Evolutionary conservation across 2,888 invertebrate species (phyloP), one percentile per base, ranked within the genome.

Genomic region (Trissolcus japonicus): DNA sequence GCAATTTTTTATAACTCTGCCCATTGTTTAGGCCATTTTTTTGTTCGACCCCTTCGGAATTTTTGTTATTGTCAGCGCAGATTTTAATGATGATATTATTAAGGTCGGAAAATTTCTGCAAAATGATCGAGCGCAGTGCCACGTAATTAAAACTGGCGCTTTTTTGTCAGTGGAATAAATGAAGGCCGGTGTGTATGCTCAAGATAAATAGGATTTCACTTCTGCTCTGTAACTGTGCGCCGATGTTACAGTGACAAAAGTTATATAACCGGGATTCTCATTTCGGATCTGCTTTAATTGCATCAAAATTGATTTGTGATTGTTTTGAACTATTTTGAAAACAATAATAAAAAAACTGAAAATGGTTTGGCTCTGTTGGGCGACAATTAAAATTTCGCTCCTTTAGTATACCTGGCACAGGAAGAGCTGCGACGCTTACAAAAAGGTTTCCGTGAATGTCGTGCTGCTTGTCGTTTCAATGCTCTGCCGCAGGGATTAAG

Each of bases 401-500:
- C 50, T 21, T 11, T 21, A 41, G 48, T 19, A 35, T 46, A 46
- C 14, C 16, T 7, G 9, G 35, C 9, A 11, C 35, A 35, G 35
- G 35, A 35, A 9, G 35, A 35, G 35, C 35, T 9, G 35, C 35
- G 35, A 35, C 35, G 35, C 35, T 35, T 9, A 35, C 48, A 48
- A 35, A 35, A 35, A 35, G 35, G 35, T 9, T 35, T 35, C 35
- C 35, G 35, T 35, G 35, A 35, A 35, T 35, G 35, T 35, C 35
- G 35, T 35, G 35, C 35, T 9, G 35, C 35, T 35, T 35, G 35
- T 35, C 35, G 35, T 51, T 17, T 51, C 51, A 35, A 7, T 35
- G 35, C 35, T 35, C 35, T 35, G 35, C 35, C 9, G 35, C 35
- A 11, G 35, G 71, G 74, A 81, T 80, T 73, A 80, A 81, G 75